Conservation (phyloP, 37 sponge, comb jelly and placozoan species). For the Axinella damicornis region DNA sequence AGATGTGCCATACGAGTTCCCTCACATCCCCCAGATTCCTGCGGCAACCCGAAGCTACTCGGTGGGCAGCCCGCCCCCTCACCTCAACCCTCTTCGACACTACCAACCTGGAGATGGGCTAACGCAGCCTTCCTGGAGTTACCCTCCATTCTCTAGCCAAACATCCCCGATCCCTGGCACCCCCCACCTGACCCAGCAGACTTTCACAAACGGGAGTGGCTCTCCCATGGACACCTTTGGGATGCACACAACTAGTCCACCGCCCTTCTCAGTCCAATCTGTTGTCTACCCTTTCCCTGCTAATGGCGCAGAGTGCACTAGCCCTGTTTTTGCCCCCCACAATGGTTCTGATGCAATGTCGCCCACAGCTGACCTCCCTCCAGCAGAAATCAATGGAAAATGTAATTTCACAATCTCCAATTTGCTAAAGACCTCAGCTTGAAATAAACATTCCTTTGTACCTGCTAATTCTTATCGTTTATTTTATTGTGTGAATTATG, state of each 20-base stretch:
- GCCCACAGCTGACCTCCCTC: conserved; percentile 1
- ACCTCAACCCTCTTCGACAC: conserved; percentile 49
- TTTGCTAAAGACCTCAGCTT: conserved; percentile 49
- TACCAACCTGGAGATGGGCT: conserved; percentile 63
- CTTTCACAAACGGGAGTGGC: conserved; percentile 11
- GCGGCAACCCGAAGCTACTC: conserved; percentile 18
- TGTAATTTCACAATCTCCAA: conserved; percentile 79
- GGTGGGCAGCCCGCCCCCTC: conserved; percentile 35
- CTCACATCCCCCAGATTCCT: conserved; percentile 47
- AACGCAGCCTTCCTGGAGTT: conserved; percentile 71
- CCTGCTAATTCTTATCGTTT: too few relatives aligned
- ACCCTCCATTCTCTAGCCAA: conserved; percentile 61
- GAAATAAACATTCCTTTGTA: neutral
- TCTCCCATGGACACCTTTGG: conserved; percentile 27
- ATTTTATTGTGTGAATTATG: too few relatives aligned
- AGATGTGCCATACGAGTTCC: conserved; percentile 64
- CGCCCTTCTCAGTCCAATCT: neutral
- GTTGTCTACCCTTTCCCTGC: conserved; percentile 11
- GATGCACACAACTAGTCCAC: conserved; percentile 19
- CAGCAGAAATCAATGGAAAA: conserved; percentile 40
- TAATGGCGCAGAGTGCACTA: conserved; percentile 11
- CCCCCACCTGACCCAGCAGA: neutral
- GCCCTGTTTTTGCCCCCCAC: conserved; percentile 28
- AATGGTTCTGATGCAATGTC: neutral
- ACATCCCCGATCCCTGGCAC: conserved; percentile 41